Evolutionary conservation across 2,113 vertebrate species (phyloP).

Genomic region (Zeus faber): DNA sequence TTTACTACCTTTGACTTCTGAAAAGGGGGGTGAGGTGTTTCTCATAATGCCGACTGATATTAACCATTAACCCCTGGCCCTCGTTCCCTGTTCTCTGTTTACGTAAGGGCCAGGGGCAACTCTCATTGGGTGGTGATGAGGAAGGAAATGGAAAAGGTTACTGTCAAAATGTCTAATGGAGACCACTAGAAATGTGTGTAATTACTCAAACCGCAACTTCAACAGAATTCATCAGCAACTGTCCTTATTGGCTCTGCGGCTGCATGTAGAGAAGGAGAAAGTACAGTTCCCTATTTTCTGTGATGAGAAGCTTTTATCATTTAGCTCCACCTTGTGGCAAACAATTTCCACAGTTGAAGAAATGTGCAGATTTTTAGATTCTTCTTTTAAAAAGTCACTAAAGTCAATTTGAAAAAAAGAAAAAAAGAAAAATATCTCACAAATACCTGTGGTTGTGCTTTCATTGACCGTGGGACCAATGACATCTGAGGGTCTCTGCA

Average conservation of each 20-base stretch:
- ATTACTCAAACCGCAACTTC: not conserved
- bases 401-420: no score
- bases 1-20: slow-evolving; percentile 30
- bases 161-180: not conserved
- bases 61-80: not conserved
- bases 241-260: not conserved
- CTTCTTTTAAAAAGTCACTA: no score
- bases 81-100: not conserved
- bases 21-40: slow-evolving; percentile 23
- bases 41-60: slow-evolving; percentile 13
- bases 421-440: not conserved
- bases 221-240: not conserved
- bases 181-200: not conserved
- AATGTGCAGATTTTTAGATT: no score
- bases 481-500: slow-evolving; percentile 28
- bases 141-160: not conserved
- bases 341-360: no score
- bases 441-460: slow-evolving; percentile 39
- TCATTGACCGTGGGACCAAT: slow-evolving; percentile 6
- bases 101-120: not conserved
- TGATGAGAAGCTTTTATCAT: not conserved
- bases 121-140: not conserved
- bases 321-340: slow-evolving; percentile 62
- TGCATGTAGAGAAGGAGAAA: not conserved
- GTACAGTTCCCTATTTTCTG: fast-evolving